Conservation (phyloP, 2,797 vertebrate genomes). For the Triplophysa bombifrons region DNA sequence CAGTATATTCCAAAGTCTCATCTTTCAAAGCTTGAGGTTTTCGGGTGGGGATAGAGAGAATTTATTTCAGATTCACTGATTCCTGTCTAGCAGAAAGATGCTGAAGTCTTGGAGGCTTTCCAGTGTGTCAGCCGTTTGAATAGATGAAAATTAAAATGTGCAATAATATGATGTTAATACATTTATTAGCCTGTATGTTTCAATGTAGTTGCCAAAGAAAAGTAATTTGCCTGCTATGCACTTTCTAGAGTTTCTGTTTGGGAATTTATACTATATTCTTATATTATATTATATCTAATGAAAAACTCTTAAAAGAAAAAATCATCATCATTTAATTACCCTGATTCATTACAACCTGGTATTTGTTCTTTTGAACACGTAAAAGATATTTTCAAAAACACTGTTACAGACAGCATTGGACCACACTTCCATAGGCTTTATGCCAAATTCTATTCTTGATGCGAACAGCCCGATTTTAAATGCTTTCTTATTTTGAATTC, state of each 20-base stretch:
- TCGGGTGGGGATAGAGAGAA: not conserved
- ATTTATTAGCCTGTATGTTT: conserved; percentile 33
- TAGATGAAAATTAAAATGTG: conserved; percentile 22
- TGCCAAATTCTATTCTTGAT: no score
- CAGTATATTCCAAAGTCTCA: conserved; percentile 7
- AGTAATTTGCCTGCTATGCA: conserved; percentile 7
- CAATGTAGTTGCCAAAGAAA: not conserved
- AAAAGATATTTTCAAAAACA: no score
- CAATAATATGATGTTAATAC: conserved; percentile 36
- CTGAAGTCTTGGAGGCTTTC: conserved; percentile 5
- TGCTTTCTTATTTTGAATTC: not conserved
- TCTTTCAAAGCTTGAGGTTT: conserved; percentile 26
- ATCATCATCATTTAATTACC: no score
- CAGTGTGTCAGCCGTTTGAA: conserved; percentile 8
- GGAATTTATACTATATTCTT: no score
- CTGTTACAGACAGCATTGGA: no score
- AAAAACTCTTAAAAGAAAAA: no score
- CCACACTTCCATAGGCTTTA: no score
- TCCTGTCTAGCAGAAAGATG: conserved; percentile 37
- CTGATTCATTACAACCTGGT: no score
- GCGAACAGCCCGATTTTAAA: not conserved
- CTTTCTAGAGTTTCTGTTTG: not conserved
- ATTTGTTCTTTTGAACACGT: no score
- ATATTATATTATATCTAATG: no score
- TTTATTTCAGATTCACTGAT: conserved; percentile 16